Evolutionary conservation across 2,888 invertebrate genomes (phyloP), one percentile per base, ranked within the genome.

Genomic region (Machimus rusticus): DNA sequence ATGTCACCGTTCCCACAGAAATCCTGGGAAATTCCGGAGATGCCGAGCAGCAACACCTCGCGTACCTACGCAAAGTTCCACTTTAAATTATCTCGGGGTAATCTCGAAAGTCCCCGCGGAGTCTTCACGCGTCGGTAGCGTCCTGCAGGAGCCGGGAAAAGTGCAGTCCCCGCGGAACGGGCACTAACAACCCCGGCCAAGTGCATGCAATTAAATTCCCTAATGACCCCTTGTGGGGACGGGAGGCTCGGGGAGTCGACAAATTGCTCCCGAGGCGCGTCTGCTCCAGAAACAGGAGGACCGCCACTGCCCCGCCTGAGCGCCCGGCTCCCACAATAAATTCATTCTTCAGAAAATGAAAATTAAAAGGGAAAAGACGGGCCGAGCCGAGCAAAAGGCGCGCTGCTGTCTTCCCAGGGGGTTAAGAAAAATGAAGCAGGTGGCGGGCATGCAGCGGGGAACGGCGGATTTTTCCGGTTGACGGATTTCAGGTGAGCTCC

Each of bases 141-240:
- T n/a, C 16, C 14, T 23, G 28, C 46, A 79, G 51, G 19, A 46
- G 46, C 19, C 16, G 31, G 23, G 55, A 55, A 81, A 51, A 81
- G 51, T 5, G 55, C 51, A 81, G 16, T 23, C 51, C 46, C 51
- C 19, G 19, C 39, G 34, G 39, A 31, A 46, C 39, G 66, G 82
- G 14, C 23, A 57, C 19, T 37, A 81, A 31, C 81, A 81, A 55
- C 66, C 37, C 82, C 55, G 37, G 51, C 39, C 16, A n/a, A 74
- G 28, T 81, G 46, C 78, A 31, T 82, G n/a, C 82, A 82, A 82
- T 82, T 57, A 82, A 82, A 82, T 82, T 82, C 82, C 57, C 34
- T 82, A 82, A 57, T 82, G 66, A 82, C 57, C 82, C 57, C 66
- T 37, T 23, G 37, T 66, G 34, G 6, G 57, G 6, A 39, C 9